Base-by-base conservation (phyloP, 2,888 invertebrate genomes). In the Hypolimnas misippus region DNA sequence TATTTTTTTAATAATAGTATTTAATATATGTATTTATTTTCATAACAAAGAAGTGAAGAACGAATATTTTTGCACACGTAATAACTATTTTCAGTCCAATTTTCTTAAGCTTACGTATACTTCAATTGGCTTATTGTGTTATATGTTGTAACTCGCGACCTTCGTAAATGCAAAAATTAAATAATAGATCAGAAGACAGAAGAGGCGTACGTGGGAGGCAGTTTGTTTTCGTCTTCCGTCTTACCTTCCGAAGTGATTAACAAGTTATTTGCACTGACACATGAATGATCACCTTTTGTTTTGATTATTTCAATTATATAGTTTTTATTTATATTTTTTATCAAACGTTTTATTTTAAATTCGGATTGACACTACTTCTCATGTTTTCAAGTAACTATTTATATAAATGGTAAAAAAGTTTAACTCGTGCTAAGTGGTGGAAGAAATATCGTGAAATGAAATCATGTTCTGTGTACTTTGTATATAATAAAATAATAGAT, bases 171-270 rank as follows among this genome's bases (percentile, higher is more conserved):
- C 25, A 21, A 16, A 25, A 57, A 57, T 38, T 38, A 14, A 25
- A 44, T 38, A 33, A 44, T 38, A 46, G 33, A 46, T 31, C 6
- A n/a, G 19, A 4, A 50, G 49, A 57, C 16, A 44, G 63, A 46
- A 21, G 55, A 59, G 65, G 60, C 57, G 66, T 49, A 12, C 5
- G 66, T 66, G 54, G 63, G 63, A 40, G 63, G 57, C n/a, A 8
- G 42, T 56, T 40, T 59, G 63, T 25, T 53, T 56, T 42, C 8
- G 29, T 55, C 55, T 14, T 63, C 59, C 49, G 35, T 38, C 6
- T 40, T 25, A 56, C 52, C 58, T 55, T 17, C 52, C 25, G 50
- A 57, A 56, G 51, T 16, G 14, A 12, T 44, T 14, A 12, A 5
- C 7, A 12, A 31, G 21, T 5, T 46, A 46, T 6, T 12, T 17